Conservation (phyloP, 2,797 vertebrate species). For the Dermochelys coriacea region DNA sequence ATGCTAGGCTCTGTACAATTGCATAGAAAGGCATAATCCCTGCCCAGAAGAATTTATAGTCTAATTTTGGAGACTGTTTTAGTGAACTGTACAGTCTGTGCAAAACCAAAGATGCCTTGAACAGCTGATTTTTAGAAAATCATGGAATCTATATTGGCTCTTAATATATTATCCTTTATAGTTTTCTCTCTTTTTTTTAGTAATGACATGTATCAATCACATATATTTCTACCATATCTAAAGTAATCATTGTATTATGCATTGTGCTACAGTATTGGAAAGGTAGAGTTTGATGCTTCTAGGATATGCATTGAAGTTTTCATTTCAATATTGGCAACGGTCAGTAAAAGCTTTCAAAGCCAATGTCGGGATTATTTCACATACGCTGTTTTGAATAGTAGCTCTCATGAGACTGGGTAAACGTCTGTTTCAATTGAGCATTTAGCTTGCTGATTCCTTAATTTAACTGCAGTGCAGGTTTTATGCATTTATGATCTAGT, state of each 20-base stretch:
- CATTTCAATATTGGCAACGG: slow-evolving; percentile 35
- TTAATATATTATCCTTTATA: not conserved
- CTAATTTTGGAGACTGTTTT: not conserved
- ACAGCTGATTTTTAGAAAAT: accelerated
- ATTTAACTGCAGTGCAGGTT: slow-evolving; percentile 57
- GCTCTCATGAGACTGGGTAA: slow-evolving; percentile 40
- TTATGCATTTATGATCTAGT: slow-evolving; percentile 26
- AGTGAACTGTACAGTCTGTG: not conserved
- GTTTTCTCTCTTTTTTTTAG: not conserved
- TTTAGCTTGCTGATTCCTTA: slow-evolving; percentile 53
- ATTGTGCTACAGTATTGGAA: not conserved
- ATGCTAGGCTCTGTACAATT: not conserved
- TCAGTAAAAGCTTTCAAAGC: slow-evolving; percentile 54
- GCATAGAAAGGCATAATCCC: not conserved
- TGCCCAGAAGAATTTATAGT: not conserved
- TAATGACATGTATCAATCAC: not conserved
- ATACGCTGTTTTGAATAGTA: slow-evolving; percentile 48
- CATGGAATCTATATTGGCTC: not conserved
- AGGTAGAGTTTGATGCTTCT: not conserved
- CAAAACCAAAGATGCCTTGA: not conserved
- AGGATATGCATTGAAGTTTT: not conserved
- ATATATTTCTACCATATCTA: not conserved
- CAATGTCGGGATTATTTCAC: slow-evolving; percentile 39
- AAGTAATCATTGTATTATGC: not conserved
- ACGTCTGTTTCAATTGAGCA: slow-evolving; percentile 43